These are phyloP conservation scores for Euphonia xanthogaster DNA, from an alignment of 2,797 vertebrate genomes.

Conservation along the genomic window DNA sequence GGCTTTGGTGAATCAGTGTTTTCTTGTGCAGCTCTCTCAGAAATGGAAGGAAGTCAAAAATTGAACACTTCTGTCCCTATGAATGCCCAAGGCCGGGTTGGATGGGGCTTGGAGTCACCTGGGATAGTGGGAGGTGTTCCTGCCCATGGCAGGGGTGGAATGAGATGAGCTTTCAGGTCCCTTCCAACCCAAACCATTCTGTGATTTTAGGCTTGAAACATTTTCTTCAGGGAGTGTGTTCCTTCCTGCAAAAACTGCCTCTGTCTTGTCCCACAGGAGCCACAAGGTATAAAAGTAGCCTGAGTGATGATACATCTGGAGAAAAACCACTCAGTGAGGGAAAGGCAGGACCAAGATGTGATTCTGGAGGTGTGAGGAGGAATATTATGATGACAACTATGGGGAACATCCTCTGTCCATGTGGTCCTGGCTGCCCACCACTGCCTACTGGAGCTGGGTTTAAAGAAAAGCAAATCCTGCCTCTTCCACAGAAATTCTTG, in stretches of 20 bases:
- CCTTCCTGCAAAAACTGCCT: neutral
- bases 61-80: neutral
- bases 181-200: neutral
- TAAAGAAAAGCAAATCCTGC: neutral
- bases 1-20: neutral
- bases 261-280: neutral
- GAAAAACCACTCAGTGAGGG: neutral
- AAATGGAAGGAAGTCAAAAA: neutral
- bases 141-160: neutral
- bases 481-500: neutral
- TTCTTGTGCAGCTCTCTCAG: neutral
- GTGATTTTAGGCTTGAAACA: neutral
- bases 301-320: neutral
- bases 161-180: neutral
- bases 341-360: neutral
- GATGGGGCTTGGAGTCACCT: neutral
- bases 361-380: neutral
- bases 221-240: rapidly evolving
- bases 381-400: neutral
- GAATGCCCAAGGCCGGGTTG: neutral
- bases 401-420: neutral
- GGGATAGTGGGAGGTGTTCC: neutral
- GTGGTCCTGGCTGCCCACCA: neutral
- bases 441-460: neutral
- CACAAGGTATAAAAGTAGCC: neutral